Base-by-base conservation (phyloP, 2,797 vertebrate species). In the Diglossa cyanea region DNA sequence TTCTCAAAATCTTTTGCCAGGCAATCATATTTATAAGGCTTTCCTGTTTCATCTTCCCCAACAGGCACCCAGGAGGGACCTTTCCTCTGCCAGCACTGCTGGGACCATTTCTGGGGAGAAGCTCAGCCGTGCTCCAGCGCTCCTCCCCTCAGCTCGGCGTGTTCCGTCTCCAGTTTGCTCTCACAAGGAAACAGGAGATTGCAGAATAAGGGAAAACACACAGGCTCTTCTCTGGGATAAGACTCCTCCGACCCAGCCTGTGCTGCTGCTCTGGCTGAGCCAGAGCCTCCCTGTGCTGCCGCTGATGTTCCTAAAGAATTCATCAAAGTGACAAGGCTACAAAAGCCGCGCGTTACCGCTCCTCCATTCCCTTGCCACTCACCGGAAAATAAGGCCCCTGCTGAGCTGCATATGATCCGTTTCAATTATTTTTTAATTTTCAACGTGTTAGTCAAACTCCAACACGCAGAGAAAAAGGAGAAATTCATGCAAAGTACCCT, bases 371-470 rank as follows among this genome's bases (percentile, higher is more conserved):
- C 83, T 79, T 42, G 86, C 77, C 87, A 21, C 75, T 90, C 87
- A 61, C 84, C 10, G 51, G 77, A 90, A 95, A 97, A 95, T 92
- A 94, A 95, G 80, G 90, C 84, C 92, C 81, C 83, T 67, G 84
- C 94, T 71, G 81, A 61, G 86, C 20, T 63, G 84, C 78, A 35
- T 51, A 50, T 45, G 80, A 91, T 93, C 67, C 42, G 42, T 76
- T 96, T 91, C 85, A 78, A 80, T 94, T 93, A 90, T 87, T 95
- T 88, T 92, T 95, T 96, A 94, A 87, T 96, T 95, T 94, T 58
- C 63, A 55, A 9, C 7, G 16, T 80, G 91, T 92, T 93, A 70
- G 82, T 89, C 91, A 91, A 95, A 94, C 66, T 63, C 92, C 3
- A 7, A 9, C 24, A 61, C 4, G n/a, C 6, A 9, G 61, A 87